A percentile compares a stretch with the other conserved stretches of the same genome.
These are phyloP conservation scores for Trachelus stipa DNA, from an alignment of 2,888 invertebrate species.

Conservation along the genomic window DNA sequence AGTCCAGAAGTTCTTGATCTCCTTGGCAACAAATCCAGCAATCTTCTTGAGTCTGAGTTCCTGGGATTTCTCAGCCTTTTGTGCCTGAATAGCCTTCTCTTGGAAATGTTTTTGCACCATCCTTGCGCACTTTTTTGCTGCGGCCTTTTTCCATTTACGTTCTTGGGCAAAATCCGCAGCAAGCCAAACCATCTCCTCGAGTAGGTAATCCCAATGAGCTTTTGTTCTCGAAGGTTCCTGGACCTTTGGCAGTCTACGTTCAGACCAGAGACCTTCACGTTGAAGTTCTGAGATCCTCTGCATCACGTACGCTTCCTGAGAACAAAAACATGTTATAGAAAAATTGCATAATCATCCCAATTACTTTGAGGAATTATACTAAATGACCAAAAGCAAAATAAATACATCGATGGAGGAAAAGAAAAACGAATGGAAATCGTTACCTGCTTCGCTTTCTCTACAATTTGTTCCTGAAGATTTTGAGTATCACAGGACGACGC, in stretches of 20 bases:
- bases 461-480: constrained; percentile 79
- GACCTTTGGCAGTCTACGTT: constrained; percentile 90
- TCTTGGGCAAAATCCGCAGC: constrained; percentile 98
- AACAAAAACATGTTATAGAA: not conserved
- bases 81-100: constrained; percentile 89
- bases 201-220: constrained; percentile 97
- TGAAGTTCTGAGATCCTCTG: constrained; percentile 91
- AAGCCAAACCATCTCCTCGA: constrained; percentile 99
- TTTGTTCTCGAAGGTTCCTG: constrained; percentile 91
- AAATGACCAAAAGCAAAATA: constrained; percentile 2
- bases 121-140: constrained; percentile 91
- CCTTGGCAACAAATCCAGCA: constrained; percentile 91
- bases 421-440: constrained; percentile 11
- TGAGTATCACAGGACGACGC: constrained; percentile 53
- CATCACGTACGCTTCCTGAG: constrained; percentile 91
- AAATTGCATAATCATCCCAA: not conserved
- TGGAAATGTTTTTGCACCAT: constrained; percentile 93
- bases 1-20: constrained; percentile 94
- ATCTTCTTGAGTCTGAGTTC: constrained; percentile 87
- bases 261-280: constrained; percentile 95
- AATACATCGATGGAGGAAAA: not conserved
- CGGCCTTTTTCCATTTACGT: constrained; percentile 96
- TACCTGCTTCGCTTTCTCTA: constrained; percentile 86
- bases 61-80: constrained; percentile 92
- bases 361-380: not conserved